These are phyloP conservation scores for Acronicta leporina DNA, from an alignment of 2,888 invertebrate species.

Conservation along the genomic window DNA sequence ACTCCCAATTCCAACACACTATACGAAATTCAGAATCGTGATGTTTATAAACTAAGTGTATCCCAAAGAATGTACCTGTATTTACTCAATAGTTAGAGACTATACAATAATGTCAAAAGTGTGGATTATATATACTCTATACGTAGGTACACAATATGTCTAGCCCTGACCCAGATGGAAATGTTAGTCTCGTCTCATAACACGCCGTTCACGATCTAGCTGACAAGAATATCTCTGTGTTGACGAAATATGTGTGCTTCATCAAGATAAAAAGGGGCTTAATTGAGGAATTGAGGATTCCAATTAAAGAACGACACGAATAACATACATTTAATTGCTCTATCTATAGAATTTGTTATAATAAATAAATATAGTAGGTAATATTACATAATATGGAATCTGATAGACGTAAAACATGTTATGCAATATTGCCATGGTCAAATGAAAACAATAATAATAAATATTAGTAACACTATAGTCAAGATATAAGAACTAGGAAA, in stretches of 20 bases:
- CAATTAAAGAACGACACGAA: slow-evolving; percentile 14
- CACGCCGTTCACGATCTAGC: slow-evolving; percentile 13
- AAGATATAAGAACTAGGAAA: not conserved
- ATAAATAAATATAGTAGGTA: slow-evolving; percentile 6
- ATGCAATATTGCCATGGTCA: slow-evolving; percentile 13
- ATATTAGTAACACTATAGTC: not conserved
- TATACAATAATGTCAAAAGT: slow-evolving; percentile 31
- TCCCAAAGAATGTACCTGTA: slow-evolving; percentile 1
- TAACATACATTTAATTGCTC: not conserved
- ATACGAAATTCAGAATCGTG: slow-evolving; percentile 12
- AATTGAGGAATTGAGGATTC: slow-evolving; percentile 14
- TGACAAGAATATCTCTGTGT: slow-evolving; percentile 23
- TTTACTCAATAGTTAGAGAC: slow-evolving; percentile 17
- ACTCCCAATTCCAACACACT: not conserved
- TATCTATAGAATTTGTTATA: slow-evolving; percentile 5
- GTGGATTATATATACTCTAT: slow-evolving; percentile 12
- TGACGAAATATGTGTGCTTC: slow-evolving; percentile 51
- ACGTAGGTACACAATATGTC: slow-evolving; percentile 12
- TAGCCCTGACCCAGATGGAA: slow-evolving; percentile 72
- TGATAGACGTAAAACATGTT: slow-evolving; percentile 27
- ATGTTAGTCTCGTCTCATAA: slow-evolving; percentile 26
- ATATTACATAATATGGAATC: slow-evolving; percentile 12
- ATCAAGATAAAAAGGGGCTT: slow-evolving; percentile 39
- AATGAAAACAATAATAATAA: not conserved
- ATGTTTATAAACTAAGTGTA: slow-evolving; percentile 18